Evolutionary conservation across 2,113 vertebrate genomes (phyloP), one percentile per base, ranked within the genome.

Genomic region (Phyllostomus discolor): DNA sequence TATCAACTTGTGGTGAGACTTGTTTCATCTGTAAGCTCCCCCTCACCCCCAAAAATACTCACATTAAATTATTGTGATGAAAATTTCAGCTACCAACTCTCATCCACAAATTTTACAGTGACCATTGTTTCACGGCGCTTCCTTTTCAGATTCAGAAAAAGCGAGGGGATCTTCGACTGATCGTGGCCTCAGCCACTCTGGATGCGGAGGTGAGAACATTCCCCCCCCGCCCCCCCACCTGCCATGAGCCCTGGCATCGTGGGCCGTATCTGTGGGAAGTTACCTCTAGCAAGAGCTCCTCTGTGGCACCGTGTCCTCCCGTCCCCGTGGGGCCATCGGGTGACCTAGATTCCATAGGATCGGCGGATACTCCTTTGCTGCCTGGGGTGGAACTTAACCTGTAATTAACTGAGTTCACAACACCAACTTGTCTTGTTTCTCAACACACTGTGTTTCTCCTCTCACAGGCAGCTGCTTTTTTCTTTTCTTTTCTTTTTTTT

Each of bases 161-260:
- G 93, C 98, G 99, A 94, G 99, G 99, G 75, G 99, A 99, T 97
- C 99, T 99, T 95, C 98, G 99, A 35, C 93, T 99, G 97, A 99
- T 99, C 66, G 99, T 99, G 69, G 99, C 99, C 83, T 99, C 99
- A 72, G 99, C 99, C 46, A 99, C 99, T n/a, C 98, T 99, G 98
- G 99, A 99, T 97, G 99, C 99, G 94, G 99, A 99, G 99, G 99
- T 99, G 98, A 86, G 87, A 67, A 81, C 43, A 1, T 35, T 78
- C 57, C 33, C 43, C 20, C 5, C 10, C 10, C 22, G 8, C 28
- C 16, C 33, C 33, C 20, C 3, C 7, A 7, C 7, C 35, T 41
- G 10, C 0, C 4, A 5, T 50, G 16, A 91, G 28, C 35, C 7
- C 59, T 50, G 54, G 28, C 19, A 6, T 66, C 69, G 1, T 46